Conservation (phyloP, 2,797 vertebrate genomes). For the Masticophis lateralis region DNA sequence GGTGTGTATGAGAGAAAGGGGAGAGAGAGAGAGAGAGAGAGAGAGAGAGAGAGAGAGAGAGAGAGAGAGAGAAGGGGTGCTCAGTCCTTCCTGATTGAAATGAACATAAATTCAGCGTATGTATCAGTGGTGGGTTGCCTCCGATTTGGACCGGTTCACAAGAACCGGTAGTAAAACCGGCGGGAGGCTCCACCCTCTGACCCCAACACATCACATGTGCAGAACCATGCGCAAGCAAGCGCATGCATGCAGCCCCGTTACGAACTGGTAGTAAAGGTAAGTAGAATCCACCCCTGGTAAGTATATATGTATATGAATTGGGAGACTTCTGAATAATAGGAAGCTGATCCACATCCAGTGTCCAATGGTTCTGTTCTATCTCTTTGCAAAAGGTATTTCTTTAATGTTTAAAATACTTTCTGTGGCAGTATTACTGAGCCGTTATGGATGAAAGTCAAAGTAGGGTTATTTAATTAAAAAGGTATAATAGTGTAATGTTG, state of each 20-base stretch:
- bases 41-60: too few species aligned
- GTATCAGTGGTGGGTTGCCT: too few species aligned
- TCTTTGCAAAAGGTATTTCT: neutral
- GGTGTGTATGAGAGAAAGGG: neutral
- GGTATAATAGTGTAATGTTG: neutral
- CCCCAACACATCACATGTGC: too few species aligned
- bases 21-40: too few species aligned
- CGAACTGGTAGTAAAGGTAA: too few species aligned
- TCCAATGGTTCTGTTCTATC: neutral
- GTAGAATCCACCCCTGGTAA: too few species aligned
- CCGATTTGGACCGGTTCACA: too few species aligned
- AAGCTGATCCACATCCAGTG: neutral
- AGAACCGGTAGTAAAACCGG: too few species aligned
- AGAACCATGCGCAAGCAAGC: too few species aligned
- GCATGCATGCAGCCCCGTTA: too few species aligned
- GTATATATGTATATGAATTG: neutral
- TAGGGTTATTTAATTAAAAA: conserved; percentile 2
- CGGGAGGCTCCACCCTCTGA: too few species aligned
- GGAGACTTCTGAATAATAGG: neutral
- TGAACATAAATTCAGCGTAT: neutral
- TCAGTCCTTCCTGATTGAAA: neutral
- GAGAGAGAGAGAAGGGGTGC: too few species aligned
- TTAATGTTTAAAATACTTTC: neutral
- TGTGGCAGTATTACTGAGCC: neutral
- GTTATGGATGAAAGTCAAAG: neutral